Evolutionary conservation across 2,888 invertebrate genomes (phyloP).

Genomic region (Drosophila subsilvestris): DNA sequence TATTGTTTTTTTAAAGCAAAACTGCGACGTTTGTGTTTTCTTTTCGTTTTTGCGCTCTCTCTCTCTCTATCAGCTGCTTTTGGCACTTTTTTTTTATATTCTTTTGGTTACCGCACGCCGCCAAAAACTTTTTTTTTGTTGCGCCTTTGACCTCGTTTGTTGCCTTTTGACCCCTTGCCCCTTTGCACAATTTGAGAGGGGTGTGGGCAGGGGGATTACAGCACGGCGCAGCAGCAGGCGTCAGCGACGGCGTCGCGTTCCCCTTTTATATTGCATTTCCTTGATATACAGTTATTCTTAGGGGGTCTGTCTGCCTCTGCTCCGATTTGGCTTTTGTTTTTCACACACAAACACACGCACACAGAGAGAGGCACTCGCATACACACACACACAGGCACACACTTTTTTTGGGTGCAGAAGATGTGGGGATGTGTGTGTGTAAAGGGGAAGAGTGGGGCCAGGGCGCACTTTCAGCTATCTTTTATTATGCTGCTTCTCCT

Average conservation of each 20-base stretch:
- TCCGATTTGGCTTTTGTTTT: constrained; percentile 69
- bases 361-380: constrained; percentile 41
- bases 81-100: constrained; percentile 56
- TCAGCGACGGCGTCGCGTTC: constrained; percentile 39
- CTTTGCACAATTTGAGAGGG: constrained; percentile 19
- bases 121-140: constrained; percentile 59
- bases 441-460: constrained; percentile 37
- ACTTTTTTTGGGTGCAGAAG: constrained; percentile 26
- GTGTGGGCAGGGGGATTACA: constrained; percentile 57
- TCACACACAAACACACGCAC: constrained; percentile 44
- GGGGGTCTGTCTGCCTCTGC: constrained; percentile 51
- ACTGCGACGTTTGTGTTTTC: constrained; percentile 75
- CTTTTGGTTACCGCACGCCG: constrained; percentile 45
- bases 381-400: constrained; percentile 39
- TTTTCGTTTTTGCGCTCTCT: constrained; percentile 45
- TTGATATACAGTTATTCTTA: constrained; percentile 50
- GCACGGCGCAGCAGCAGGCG: constrained; percentile 44
- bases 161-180: background rate
- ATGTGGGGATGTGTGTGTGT: constrained; percentile 22
- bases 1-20: constrained; percentile 75
- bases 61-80: constrained; percentile 70
- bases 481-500: constrained; percentile 13
- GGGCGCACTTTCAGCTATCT: constrained; percentile 50
- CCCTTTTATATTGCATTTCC: constrained; percentile 69
- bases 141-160: constrained; percentile 73